Evolutionary conservation across 2,888 invertebrate species (phyloP), one percentile per base, ranked within the genome.

Genomic region (Balanococcus diminutus): DNA sequence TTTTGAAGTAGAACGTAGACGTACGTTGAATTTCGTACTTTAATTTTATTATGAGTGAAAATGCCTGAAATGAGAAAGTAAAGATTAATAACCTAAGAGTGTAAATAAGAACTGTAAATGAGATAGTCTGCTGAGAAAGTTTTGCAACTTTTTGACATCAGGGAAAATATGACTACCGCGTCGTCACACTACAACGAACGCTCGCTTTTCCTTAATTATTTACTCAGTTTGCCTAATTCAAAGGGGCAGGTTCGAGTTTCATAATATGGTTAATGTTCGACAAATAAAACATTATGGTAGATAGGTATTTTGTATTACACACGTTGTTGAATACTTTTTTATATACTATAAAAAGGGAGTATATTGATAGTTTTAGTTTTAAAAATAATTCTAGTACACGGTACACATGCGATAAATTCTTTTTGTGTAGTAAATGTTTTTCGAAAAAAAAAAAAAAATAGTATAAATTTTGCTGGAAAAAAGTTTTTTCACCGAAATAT

Each of bases 101-200:
- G 36, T 79, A 79, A 79, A 79, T 79, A 79, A 79, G 75, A 79
- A 79, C 75, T n/a, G 19, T 8, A 36, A 79, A 36, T 79, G 36
- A 79, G 75, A 79, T 79, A 79, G 75, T 79, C 2, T 36, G 75
- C 75, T 19, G 75, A 79, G 36, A 36, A 79, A 79, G 19, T 79
- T 79, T 79, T 36, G 16, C 19, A 79, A 79, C 28, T 79, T 79
- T 79, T 79, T 79, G 75, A 79, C 75, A 79, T 79, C 19, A 36
- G 36, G 36, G 75, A 79, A 79, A 79, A 79, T 79, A 79, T 79
- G 75, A 79, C 75, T 79, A 79, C 32, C 75, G n/a, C n/a, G 75
- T 79, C 36, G 36, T 79, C 75, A 36, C 16, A 79, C 11, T 42
- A 79, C 75, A 36, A 6, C 36, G 36, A 28, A 67, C 11, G 46